Conservation (phyloP, 2,888 invertebrate species). For the Amphipyra tragopoginis region DNA sequence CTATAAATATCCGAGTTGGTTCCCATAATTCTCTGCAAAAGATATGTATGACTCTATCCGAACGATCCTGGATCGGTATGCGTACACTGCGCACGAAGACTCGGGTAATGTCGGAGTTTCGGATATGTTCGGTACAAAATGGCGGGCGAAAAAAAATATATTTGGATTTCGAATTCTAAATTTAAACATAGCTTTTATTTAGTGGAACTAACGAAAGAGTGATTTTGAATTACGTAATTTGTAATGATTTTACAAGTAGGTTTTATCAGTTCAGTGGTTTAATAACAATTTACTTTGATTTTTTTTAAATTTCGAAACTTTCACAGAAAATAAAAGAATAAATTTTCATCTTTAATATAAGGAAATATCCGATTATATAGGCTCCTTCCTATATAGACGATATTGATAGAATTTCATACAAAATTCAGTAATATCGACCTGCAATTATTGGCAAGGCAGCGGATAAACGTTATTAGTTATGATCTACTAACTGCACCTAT, state of each 20-base stretch:
- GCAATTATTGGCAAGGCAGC: slow-evolving; percentile 27
- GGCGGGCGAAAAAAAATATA: neutral
- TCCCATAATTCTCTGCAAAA: slow-evolving; percentile 71
- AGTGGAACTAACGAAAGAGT: too few species aligned
- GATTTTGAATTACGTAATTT: too few species aligned
- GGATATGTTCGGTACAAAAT: neutral
- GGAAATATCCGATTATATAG: too few species aligned
- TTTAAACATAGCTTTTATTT: neutral
- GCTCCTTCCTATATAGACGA: too few species aligned
- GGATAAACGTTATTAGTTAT: slow-evolving; percentile 29
- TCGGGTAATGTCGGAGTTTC: slow-evolving; percentile 13
- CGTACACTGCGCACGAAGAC: slow-evolving; percentile 53
- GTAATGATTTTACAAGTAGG: too few species aligned
- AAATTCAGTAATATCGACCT: slow-evolving; percentile 10
- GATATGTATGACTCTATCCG: slow-evolving; percentile 75
- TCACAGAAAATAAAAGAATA: too few species aligned
- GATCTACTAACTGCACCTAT: slow-evolving; percentile 30
- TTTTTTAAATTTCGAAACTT: too few species aligned
- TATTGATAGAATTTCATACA: slow-evolving; percentile 2
- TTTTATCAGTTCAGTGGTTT: too few species aligned
- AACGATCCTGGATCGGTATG: slow-evolving; percentile 38
- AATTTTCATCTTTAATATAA: too few species aligned
- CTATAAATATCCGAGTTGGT: slow-evolving; percentile 71
- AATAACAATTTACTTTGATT: too few species aligned
- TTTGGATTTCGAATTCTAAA: neutral